Base-by-base conservation (phyloP, 2,113 vertebrate species). In the Labeo catla region DNA sequence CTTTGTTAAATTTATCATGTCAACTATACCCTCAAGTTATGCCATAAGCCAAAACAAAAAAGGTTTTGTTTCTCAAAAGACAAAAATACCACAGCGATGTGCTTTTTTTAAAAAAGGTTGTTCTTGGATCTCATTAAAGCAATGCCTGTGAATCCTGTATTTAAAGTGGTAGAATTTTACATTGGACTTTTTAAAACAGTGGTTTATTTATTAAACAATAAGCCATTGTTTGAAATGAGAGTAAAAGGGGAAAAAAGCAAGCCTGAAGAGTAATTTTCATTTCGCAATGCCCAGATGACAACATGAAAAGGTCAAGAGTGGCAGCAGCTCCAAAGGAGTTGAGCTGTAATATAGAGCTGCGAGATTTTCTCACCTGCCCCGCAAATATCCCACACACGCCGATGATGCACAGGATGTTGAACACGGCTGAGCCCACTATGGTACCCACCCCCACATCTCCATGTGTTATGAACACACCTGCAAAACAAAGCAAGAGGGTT, bases 401-500 rank as follows among this genome's bases (percentile, higher is more conserved):
- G 72, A 97, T 95, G 87, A 97, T 97, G 81, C 96, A 97, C 4
- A 97, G 95, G 61, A 97, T 96, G 90, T 97, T 97, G 93, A 97
- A 97, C 81, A 97, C 96, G 0, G 96, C 97, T 3, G 96, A 97
- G 65, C 96, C 97, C 2, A 97, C 97, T 81, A 97, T 97, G 76
- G 97, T 97, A 5, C 97, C 97, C 36, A 97, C 95, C 19, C 97
- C 97, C 0, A 97, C 97, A 76, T 97, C 97, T 68, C 96, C 96
- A 0, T 97, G 96, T 90, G 97, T 97, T 88, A 97, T 96, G 91
- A 97, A 97, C 34, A 97, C 97, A 80, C 97, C 97, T 97, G 90
- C 2, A 91, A 28, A 86, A 59, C 57, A n/a, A 49, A 83, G 59
- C 50, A 84, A n/a, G 73, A 80, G 3, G 49, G 47, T 61, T 21